These are phyloP conservation scores for Riparia riparia DNA, from an alignment of 2,113 vertebrate genomes.

Conservation along the genomic window DNA sequence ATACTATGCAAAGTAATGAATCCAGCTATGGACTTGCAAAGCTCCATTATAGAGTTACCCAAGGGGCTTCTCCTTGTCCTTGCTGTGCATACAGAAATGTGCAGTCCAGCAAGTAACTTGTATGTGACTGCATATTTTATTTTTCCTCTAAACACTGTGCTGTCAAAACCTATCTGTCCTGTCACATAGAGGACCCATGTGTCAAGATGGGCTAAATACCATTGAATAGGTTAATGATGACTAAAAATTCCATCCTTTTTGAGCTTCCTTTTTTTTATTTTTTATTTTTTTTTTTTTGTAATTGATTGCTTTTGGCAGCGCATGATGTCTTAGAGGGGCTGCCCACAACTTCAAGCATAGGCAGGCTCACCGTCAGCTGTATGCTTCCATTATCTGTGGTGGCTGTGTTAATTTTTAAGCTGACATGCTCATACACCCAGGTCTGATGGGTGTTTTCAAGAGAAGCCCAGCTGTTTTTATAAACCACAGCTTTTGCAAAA, in stretches of 20 bases:
- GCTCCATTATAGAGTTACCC: slow-evolving; percentile 51
- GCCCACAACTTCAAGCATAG: background rate
- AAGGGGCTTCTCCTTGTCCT: slow-evolving; percentile 59
- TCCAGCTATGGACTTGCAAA: slow-evolving; percentile 26
- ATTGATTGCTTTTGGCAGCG: background rate
- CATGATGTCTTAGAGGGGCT: background rate
- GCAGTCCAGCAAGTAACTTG: slow-evolving; percentile 34
- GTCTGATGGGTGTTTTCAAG: background rate
- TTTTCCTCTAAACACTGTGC: background rate
- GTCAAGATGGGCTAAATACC: background rate
- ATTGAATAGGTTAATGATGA: background rate
- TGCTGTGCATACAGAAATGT: slow-evolving; percentile 30
- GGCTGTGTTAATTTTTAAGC: background rate
- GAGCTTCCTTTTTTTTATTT: no score
- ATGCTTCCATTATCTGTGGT: background rate
- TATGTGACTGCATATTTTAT: slow-evolving; percentile 49
- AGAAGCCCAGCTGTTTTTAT: background rate
- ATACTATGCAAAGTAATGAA: slow-evolving; percentile 42
- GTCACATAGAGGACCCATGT: background rate
- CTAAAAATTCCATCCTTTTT: background rate
- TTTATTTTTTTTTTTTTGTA: background rate
- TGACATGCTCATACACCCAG: background rate
- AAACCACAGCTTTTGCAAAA: background rate
- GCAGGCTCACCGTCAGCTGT: background rate
- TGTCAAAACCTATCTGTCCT: background rate